Evolutionary conservation across 2,797 vertebrate species (phyloP), one percentile per base, ranked within the genome.

Genomic region (Melanotaenia boesemani): DNA sequence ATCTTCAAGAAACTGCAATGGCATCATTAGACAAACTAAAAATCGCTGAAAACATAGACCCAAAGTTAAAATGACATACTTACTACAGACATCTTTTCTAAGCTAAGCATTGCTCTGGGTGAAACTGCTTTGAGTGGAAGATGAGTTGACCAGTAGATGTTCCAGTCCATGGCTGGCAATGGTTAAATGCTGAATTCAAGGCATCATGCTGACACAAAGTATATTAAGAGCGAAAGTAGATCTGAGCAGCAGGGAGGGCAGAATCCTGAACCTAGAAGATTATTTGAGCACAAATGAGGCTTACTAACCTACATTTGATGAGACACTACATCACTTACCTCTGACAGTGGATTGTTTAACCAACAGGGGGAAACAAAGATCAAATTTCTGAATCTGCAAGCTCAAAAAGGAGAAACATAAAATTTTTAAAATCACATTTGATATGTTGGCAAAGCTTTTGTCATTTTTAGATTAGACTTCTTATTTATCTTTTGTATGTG

Each of bases 241-340:
- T 20, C n/a, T 44, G 37, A 41, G 54, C 56, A 39, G 55, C 50
- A 67, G 22, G 64, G 50, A 67, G 64, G 65, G n/a, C 37, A 22
- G 54, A 55, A 57, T 56, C 4, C 26, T 67, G 54, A 57, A 37
- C 0, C 41, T 32, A 39, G 26, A 67, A n/a, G 24, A 67, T 22
- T 11, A 67, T 15, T 57, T 56, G 65, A 67, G 39, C 28, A 24
- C 7, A 10, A 2, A 44, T 44, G 36, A 22, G 0, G 2, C 30
- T 57, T 32, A 41, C 41, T 57, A 57, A 44, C 30, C 37, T 44
- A 41, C 52, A 57, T 57, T 67, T 67, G 52, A 67, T 24, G 52
- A 56, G 4, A 36, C 52, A 44, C 11, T 56, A 39, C 28, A 39
- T 22, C 55, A 20, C 30, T 52, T 20, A 20, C 16, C 20, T 10